Percentiles rank a stretch among this genome's conserved stretches.
phyloP scores from a whole-genome alignment of 2,888 invertebrate species.

The Xestia c-nigrum region DNA sequence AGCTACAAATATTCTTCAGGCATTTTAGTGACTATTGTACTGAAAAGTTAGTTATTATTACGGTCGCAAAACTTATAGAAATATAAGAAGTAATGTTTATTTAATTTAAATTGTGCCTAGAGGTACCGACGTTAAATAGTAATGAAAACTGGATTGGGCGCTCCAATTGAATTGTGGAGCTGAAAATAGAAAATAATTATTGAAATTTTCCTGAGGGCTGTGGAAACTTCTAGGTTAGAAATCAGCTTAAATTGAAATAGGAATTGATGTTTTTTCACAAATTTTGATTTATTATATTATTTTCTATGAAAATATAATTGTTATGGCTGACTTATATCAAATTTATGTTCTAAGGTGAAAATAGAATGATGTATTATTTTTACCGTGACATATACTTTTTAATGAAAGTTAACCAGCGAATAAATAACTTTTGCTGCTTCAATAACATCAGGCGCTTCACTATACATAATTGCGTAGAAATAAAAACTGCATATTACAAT shows the following conservation, averaged over 20 bases:
- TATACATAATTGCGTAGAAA: background rate
- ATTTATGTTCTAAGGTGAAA: background rate
- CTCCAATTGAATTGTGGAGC: background rate
- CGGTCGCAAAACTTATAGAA: background rate
- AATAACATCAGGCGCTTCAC: background rate
- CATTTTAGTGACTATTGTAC: constrained; percentile 6
- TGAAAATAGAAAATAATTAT: constrained; percentile 48
- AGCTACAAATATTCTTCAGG: background rate
- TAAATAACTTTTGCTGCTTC: background rate
- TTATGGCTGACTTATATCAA: background rate
- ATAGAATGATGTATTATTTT: background rate
- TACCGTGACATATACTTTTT: background rate
- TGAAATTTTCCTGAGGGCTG: constrained; percentile 31
- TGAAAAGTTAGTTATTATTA: constrained; percentile 13
- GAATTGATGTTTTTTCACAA: constrained; percentile 5
- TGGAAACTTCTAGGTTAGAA: constrained; percentile 20
- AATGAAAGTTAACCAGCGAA: no score
- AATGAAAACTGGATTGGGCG: constrained; percentile 12
- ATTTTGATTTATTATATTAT: background rate
- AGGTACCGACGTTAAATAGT: constrained; percentile 27
- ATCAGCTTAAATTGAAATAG: constrained; percentile 14
- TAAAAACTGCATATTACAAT: background rate
- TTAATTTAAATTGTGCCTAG: constrained; percentile 18
- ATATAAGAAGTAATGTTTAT: constrained; percentile 29
- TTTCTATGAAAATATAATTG: background rate